These are phyloP conservation scores for Argyrosomus japonicus DNA, from an alignment of 2,113 vertebrate species.

Conservation along the genomic window DNA sequence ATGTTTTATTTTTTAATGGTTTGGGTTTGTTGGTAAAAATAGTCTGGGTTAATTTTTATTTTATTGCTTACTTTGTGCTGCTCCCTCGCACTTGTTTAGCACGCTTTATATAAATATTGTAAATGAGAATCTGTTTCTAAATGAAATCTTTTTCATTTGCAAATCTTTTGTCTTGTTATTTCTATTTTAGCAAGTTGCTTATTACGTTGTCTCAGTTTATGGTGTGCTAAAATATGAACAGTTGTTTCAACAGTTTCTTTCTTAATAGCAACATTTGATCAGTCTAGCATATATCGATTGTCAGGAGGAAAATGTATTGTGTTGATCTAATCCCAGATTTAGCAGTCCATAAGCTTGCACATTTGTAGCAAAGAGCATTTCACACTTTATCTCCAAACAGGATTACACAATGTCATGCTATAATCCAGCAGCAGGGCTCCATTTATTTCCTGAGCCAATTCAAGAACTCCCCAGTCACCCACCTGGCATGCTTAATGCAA, in stretches of 20 bases:
- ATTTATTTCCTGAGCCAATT: constrained; percentile 63
- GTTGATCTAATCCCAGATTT: constrained; percentile 81
- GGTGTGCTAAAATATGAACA: constrained; percentile 1
- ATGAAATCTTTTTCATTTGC: constrained; percentile 31
- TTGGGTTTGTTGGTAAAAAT: not conserved
- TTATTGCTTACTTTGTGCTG: not conserved
- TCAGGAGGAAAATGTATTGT: constrained; percentile 55
- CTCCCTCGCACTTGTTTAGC: constrained; percentile 4
- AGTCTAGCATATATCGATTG: constrained; percentile 34
- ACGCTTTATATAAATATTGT: constrained; percentile 31
- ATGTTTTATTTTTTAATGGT: not conserved
- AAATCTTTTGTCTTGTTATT: not conserved
- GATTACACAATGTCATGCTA: constrained; percentile 75
- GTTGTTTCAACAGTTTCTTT: not conserved
- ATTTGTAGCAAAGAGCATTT: constrained; percentile 79
- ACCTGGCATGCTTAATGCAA: constrained; percentile 59
- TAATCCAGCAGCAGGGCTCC: constrained; percentile 71
- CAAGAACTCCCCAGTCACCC: constrained; percentile 64
- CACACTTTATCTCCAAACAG: constrained; percentile 79
- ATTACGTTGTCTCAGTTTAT: not conserved
- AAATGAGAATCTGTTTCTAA: constrained; percentile 23
- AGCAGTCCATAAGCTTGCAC: constrained; percentile 58
- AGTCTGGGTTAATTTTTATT: not conserved
- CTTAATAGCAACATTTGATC: constrained; percentile 15
- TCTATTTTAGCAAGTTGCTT: not conserved